phyloP scores from a whole-genome alignment of 1,140 invertebrate genomes.

The Andrena cerasifolii region DNA sequence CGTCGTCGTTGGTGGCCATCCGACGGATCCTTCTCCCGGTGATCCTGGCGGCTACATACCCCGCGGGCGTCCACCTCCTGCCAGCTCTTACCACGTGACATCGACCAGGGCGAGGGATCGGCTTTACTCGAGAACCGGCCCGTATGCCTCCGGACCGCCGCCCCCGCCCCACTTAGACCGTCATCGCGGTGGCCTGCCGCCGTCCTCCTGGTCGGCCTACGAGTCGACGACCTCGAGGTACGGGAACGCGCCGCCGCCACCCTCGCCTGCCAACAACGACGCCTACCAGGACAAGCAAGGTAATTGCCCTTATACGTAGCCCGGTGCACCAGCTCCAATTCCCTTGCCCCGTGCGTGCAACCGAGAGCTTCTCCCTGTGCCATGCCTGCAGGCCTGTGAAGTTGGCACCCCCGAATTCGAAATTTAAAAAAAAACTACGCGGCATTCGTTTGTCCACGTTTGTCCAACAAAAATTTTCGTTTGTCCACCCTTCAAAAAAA shows the following conservation, averaged over 20 bases:
- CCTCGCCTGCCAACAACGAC: slow-evolving; percentile 75
- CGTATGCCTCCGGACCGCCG: slow-evolving; percentile 77
- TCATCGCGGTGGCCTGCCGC: slow-evolving; percentile 73
- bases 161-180: slow-evolving; percentile 79
- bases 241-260: slow-evolving; percentile 75
- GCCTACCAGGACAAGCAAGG: slow-evolving; percentile 76
- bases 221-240: slow-evolving; percentile 77
- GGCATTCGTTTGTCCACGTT: too few relatives aligned
- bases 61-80: slow-evolving; percentile 75
- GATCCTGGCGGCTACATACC: slow-evolving; percentile 76
- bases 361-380: too few relatives aligned
- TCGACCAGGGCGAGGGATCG: slow-evolving; percentile 80
- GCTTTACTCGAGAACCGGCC: slow-evolving; percentile 76
- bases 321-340: not conserved
- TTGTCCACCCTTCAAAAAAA: too few relatives aligned
- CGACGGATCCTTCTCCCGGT: slow-evolving; percentile 74
- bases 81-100: slow-evolving; percentile 79
- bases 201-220: slow-evolving; percentile 77
- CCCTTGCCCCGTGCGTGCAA: not conserved
- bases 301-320: slow-evolving; percentile 42
- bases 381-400: too few relatives aligned
- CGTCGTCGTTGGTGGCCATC: slow-evolving; percentile 73
- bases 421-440: too few relatives aligned
- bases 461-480: too few relatives aligned
- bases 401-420: too few relatives aligned